Base-by-base conservation (phyloP, 1,140 invertebrate genomes). In the Dinoponera quadriceps region DNA sequence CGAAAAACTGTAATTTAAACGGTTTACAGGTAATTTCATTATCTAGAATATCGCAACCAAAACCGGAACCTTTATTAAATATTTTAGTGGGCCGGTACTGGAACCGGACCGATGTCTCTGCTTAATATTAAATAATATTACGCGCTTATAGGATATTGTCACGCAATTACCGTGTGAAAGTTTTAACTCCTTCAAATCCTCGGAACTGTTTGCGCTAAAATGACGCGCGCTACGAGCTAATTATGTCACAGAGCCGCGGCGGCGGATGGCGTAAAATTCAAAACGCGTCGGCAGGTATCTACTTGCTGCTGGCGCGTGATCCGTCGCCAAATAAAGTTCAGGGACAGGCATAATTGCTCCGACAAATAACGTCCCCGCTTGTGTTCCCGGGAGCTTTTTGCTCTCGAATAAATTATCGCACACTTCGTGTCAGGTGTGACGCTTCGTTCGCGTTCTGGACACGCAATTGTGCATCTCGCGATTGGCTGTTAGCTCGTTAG, bases 361-460 rank as follows among this genome's bases (percentile, higher is more conserved):
- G 5, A 18, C n/a, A 33, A 71, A 71, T 55, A 69, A 69, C 16
- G 22, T 7, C 22, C 14, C 14, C 11, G 38, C 38, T 11, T 11
- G 5, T 29, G 63, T 69, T 80, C 51, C 63, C 54, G 9, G 49
- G 75, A 57, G 75, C 51, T 80, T 80, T 80, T 71, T 80, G 66
- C 25, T 7, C 25, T 14, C 51, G 65, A 80, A 80, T 80, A 80
- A 69, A 71, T 80, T 69, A 80, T 80, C 65, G 51, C 54, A 57
- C 29, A n/a, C n/a, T n/a, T n/a, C 29, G 65, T 18, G 25, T 33
- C 49, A 78, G 29, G 11, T 75, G 75, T 3, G 33, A 78, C 22
- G 18, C n/a, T n/a, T 20, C 29, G 38, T 80, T 55, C n/a, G n/a
- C n/a, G 33, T 25, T 18, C 22, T 44, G 29, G 11, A 57, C 7